Conservation (phyloP, 2,113 vertebrate species). For the Lipotes vexillifer region DNA sequence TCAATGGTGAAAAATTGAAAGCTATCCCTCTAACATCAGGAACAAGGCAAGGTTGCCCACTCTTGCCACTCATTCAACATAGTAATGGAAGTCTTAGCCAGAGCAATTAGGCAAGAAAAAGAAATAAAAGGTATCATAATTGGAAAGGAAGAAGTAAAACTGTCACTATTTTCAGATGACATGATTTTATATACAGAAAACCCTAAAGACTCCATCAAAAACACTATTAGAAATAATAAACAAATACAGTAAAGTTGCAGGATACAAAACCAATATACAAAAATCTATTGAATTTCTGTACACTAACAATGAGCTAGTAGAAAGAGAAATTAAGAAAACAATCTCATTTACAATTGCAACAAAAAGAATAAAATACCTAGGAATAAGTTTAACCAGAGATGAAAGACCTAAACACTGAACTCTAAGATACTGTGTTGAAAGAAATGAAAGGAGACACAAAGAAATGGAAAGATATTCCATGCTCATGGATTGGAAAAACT, state of each 20-base stretch:
- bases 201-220: neutral
- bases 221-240: neutral
- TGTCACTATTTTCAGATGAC: neutral
- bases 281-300: neutral
- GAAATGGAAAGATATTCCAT: neutral
- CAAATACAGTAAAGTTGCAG: neutral
- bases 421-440: neutral
- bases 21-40: neutral
- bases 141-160: neutral
- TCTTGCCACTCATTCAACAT: neutral
- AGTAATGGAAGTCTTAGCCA: neutral
- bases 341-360: neutral
- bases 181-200: neutral
- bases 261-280: neutral
- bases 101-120: neutral
- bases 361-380: neutral
- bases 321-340: too few relatives aligned
- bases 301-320: too few relatives aligned
- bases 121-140: neutral
- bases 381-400: neutral
- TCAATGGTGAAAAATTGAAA: neutral
- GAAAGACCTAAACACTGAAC: neutral
- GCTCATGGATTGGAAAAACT: neutral
- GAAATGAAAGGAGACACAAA: neutral
- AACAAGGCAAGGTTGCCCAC: neutral